Percentiles rank a stretch among this genome's conserved stretches.
phyloP scores from a whole-genome alignment of 2,888 invertebrate species.

The Rhimphoctona megacephalus region DNA sequence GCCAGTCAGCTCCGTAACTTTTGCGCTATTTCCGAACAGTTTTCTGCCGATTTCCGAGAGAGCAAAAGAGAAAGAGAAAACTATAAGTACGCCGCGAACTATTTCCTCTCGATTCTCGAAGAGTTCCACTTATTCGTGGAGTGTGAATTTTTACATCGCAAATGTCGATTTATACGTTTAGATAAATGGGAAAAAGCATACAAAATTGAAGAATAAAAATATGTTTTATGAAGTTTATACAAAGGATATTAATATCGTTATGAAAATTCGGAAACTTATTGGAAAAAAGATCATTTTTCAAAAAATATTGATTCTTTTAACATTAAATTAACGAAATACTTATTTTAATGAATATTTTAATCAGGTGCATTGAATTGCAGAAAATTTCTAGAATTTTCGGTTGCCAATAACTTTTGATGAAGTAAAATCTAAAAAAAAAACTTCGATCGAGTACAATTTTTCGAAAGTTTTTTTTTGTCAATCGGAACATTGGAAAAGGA shows the following conservation, averaged over 20 bases:
- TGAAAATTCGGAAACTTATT: too few relatives aligned
- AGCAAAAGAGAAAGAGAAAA: constrained; percentile 3
- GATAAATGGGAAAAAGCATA: background rate
- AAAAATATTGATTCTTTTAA: too few relatives aligned
- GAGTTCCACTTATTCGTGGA: constrained; percentile 42
- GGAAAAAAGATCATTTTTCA: too few relatives aligned
- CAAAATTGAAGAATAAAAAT: too few relatives aligned
- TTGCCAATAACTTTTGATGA: background rate
- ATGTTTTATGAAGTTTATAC: too few relatives aligned
- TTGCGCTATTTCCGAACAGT: constrained; percentile 32
- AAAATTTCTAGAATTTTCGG: too few relatives aligned
- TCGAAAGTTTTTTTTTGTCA: background rate
- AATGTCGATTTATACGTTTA: background rate
- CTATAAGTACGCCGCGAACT: constrained; percentile 10
- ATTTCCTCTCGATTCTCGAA: constrained; percentile 34
- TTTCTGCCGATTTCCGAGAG: constrained; percentile 9
- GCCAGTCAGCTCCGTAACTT: constrained; percentile 61
- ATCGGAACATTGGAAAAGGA: background rate
- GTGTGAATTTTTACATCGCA: constrained; percentile 22
- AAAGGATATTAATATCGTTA: too few relatives aligned
- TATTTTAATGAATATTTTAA: too few relatives aligned
- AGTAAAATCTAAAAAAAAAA: background rate
- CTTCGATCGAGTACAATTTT: background rate
- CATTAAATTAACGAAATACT: too few relatives aligned
- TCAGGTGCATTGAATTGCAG: too few relatives aligned